phyloP scores from a whole-genome alignment of 2,888 invertebrate species.

The Metallyticus violacea region DNA sequence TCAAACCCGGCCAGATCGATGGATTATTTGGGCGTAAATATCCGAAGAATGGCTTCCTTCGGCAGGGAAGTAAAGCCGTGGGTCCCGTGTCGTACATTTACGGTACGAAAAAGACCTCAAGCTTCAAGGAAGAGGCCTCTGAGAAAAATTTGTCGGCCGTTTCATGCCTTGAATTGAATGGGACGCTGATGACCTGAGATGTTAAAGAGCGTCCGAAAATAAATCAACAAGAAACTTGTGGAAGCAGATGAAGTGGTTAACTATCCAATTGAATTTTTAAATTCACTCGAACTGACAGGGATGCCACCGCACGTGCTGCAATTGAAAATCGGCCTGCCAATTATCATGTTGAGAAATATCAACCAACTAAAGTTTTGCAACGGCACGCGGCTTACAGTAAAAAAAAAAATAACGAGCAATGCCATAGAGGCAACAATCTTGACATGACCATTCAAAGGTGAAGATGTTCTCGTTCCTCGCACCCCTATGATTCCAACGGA shows the following conservation, averaged over 20 bases:
- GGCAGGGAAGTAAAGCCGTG: no score
- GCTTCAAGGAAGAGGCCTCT: no score
- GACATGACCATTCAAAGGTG: background rate
- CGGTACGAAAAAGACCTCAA: no score
- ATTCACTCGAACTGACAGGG: slow-evolving; percentile 36
- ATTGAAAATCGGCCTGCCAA: slow-evolving; percentile 37
- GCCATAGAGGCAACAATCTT: slow-evolving; percentile 13
- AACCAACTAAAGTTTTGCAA: slow-evolving; percentile 37
- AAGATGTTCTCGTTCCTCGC: slow-evolving; percentile 14
- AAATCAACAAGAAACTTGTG: no score
- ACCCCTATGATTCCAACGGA: background rate
- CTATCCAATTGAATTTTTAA: slow-evolving; percentile 37
- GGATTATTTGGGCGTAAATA: no score
- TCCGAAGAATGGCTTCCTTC: no score
- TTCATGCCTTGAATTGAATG: no score
- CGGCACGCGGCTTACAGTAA: slow-evolving; percentile 34
- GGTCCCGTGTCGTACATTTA: no score
- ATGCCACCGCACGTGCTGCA: slow-evolving; percentile 24
- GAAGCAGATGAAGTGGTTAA: slow-evolving; percentile 23
- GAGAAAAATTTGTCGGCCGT: no score
- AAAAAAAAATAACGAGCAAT: background rate
- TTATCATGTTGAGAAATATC: slow-evolving; percentile 27
- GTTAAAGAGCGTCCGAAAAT: no score
- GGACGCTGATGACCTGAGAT: no score
- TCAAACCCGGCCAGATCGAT: no score